A percentile compares a stretch with the other conserved stretches of the same genome.
Evolutionary conservation across 2,888 invertebrate genomes (phyloP).

Genomic region (Hemaris fuciformis): DNA sequence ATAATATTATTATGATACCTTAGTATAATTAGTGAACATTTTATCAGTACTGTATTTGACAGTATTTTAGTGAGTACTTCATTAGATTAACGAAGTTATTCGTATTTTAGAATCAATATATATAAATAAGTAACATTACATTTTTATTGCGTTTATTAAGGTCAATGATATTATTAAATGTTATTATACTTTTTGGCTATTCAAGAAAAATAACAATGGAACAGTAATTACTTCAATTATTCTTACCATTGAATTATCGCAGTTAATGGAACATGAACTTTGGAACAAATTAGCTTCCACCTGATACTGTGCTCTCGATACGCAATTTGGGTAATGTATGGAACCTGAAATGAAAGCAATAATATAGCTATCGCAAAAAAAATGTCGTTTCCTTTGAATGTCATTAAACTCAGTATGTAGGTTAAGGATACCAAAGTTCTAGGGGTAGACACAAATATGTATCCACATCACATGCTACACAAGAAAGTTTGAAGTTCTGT

Average conservation of each 20-base stretch:
- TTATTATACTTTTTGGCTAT: background rate
- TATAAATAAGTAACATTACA: background rate
- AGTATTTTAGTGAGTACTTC: too few relatives aligned
- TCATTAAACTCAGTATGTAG: too few relatives aligned
- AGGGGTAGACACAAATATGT: too few relatives aligned
- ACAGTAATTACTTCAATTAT: background rate
- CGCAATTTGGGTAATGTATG: slow-evolving; percentile 59
- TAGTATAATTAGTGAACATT: too few relatives aligned
- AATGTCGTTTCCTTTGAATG: too few relatives aligned
- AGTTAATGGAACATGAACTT: slow-evolving; percentile 67
- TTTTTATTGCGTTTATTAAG: background rate
- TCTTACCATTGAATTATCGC: slow-evolving; percentile 62
- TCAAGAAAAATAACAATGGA: background rate
- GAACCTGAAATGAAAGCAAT: slow-evolving; percentile 46
- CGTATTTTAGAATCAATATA: too few relatives aligned
- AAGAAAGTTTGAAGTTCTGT: too few relatives aligned
- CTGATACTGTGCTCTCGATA: slow-evolving; percentile 50
- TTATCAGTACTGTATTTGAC: too few relatives aligned
- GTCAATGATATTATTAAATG: background rate
- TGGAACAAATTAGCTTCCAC: slow-evolving; percentile 51
- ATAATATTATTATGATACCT: too few relatives aligned
- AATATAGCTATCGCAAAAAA: background rate
- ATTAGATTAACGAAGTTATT: too few relatives aligned
- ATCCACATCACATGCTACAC: too few relatives aligned
- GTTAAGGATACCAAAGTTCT: too few relatives aligned